phyloP scores from a whole-genome alignment of 2,113 vertebrate species.

The Gopherus flavomarginatus region DNA sequence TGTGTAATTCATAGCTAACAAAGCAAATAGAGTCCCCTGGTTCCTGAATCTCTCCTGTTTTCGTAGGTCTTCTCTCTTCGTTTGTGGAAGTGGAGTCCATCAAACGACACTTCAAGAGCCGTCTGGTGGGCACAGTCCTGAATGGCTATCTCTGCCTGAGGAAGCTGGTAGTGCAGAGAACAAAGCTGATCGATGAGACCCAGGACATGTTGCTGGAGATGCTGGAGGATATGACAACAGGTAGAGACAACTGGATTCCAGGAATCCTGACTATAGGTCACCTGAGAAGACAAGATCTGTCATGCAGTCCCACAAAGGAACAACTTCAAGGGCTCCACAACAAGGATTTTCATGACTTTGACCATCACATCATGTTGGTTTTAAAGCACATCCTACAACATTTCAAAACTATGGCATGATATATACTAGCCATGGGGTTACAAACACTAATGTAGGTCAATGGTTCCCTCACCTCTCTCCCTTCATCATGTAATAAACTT shows the following conservation, averaged over 20 bases:
- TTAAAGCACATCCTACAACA: not conserved
- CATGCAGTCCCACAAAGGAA: not conserved
- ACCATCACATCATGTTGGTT: not conserved
- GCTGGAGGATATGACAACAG: conserved; percentile 99
- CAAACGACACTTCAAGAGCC: conserved; percentile 97
- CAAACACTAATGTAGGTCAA: not conserved
- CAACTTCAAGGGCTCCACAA: not conserved
- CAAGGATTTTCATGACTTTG: not conserved
- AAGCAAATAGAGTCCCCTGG: not conserved
- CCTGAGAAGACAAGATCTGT: not conserved
- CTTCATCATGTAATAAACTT: not conserved
- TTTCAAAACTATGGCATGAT: not conserved
- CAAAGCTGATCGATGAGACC: conserved; percentile 98
- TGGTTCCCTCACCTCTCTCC: not conserved
- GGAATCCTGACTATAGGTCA: not conserved
- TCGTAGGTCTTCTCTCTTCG: conserved; percentile 92
- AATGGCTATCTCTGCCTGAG: conserved; percentile 97
- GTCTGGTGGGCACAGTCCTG: conserved; percentile 95
- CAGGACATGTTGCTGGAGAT: conserved; percentile 99
- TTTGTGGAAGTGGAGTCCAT: conserved; percentile 99
- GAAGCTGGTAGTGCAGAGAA: conserved; percentile 97
- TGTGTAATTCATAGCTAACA: not conserved
- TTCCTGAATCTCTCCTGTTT: not conserved
- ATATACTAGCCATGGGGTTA: not conserved
- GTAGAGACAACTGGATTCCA: conserved; percentile 59